Percentiles rank a stretch among this genome's conserved stretches.
Conservation (phyloP, 2,888 invertebrate species). For the Phoenoteleia sp. region DNA sequence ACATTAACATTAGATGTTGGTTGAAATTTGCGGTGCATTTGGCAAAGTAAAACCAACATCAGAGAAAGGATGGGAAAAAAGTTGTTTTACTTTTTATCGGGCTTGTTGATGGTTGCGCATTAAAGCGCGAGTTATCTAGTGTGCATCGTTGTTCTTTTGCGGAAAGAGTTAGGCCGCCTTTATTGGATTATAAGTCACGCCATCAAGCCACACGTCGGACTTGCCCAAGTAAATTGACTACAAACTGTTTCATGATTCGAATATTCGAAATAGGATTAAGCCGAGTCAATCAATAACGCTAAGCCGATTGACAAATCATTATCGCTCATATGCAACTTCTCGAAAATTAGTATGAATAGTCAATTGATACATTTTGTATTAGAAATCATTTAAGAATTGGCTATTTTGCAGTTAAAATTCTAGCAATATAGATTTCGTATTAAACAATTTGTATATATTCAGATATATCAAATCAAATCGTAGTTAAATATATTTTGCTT, state of each 20-base stretch:
- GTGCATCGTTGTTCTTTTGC: constrained; percentile 70
- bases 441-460: too few relatives aligned
- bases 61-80: constrained; percentile 33
- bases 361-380: too few relatives aligned
- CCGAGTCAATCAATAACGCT: constrained; percentile 55
- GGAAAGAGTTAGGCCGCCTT: constrained; percentile 70
- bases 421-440: too few relatives aligned
- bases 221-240: constrained; percentile 65
- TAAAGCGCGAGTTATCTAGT: constrained; percentile 65
- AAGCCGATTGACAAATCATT: constrained; percentile 73
- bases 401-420: too few relatives aligned
- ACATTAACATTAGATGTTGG: too few relatives aligned
- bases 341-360: not conserved
- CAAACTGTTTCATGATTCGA: constrained; percentile 62
- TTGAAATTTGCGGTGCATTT: too few relatives aligned
- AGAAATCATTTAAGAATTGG: too few relatives aligned
- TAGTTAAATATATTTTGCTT: too few relatives aligned
- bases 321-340: not conserved
- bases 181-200: constrained; percentile 73
- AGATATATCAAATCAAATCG: too few relatives aligned
- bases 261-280: constrained; percentile 68
- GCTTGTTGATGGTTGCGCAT: constrained; percentile 57
- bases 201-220: constrained; percentile 58
- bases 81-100: constrained; percentile 65
- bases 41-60: too few relatives aligned